phyloP scores from a whole-genome alignment of 2,888 invertebrate species.

The Trachelus troglodyta region DNA sequence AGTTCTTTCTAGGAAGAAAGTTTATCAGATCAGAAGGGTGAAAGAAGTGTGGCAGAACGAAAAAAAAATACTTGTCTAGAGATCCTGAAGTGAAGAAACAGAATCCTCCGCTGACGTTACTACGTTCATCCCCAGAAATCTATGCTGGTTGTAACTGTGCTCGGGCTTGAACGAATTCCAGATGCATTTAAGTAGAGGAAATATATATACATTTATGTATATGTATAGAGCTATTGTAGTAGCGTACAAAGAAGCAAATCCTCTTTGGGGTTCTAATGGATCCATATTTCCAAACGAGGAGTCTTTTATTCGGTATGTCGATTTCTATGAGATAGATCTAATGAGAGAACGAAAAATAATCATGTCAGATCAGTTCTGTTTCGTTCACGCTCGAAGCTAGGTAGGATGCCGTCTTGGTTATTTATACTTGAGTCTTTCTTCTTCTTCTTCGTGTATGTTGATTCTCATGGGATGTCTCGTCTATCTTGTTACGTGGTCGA shows the following conservation, averaged over 20 bases:
- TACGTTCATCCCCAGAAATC: not conserved
- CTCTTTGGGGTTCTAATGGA: no score
- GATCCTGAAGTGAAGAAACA: not conserved
- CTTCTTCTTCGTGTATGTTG: not conserved
- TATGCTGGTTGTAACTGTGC: conserved; percentile 24
- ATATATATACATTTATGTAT: not conserved
- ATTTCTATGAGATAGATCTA: not conserved
- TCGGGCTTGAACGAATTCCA: conserved; percentile 43
- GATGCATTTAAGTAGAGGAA: conserved; percentile 38
- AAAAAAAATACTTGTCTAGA: not conserved
- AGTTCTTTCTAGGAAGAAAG: not conserved
- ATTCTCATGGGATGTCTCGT: not conserved
- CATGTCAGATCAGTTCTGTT: not conserved
- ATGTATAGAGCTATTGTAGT: not conserved
- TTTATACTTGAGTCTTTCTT: not conserved
- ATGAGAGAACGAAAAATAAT: not conserved
- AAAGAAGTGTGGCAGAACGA: not conserved
- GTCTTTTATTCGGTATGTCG: not conserved
- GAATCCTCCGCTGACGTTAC: not conserved
- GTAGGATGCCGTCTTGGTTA: not conserved
- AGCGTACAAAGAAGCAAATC: not conserved
- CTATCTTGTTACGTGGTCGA: not conserved
- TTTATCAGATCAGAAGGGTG: not conserved
- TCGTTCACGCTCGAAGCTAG: not conserved
- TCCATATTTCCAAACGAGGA: not conserved